Base-by-base conservation (phyloP, 1,140 invertebrate genomes). In the Lepeophtheirus salmonis region DNA sequence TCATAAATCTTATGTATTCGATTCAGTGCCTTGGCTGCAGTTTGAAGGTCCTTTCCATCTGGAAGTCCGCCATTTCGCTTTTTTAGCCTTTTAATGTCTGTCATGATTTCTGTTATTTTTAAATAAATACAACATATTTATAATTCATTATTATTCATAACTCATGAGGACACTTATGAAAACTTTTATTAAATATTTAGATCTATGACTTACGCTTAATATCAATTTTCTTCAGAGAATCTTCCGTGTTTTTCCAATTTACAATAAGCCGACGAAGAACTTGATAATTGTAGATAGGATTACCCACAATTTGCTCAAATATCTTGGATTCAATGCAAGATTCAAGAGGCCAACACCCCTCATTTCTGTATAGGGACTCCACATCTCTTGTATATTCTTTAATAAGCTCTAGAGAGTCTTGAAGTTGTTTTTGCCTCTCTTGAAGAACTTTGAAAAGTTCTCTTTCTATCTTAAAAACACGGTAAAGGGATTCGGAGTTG, bases 1-100 rank as follows among this genome's bases (percentile, higher is more conserved):
- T 75, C 70, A 63, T 79, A 79, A 10, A 76, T 77, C 63, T 78
- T 75, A 62, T 79, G 76, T 14, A 79, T 65, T 14, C 78, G 68
- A 18, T 78, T 67, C 21, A 79, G 62, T 0, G 76, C 77, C 58
- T 73, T 67, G 12, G 75, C 75, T 22, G 76, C 75, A 6, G 77
- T 77, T 30, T 72, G 70, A 10, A 78, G 66, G 66, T 79, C 78
- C 49, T 76, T 73, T 50, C 73, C 69, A 12, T 63, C 67, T 1
- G 76, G 77, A 23, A 78, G 10, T 3, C 23, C 52, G 1, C 55
- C 55, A 57, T 57, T 17, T n/a, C 26, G 22, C 14, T 57, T 25
- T 14, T 30, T 24, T 17, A 57, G 3, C 55, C 25, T 57, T 2
- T 30, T 13, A 10, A 57, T 26, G 2, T 57, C 55, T 20, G 14